phyloP scores from a whole-genome alignment of 2,888 invertebrate species.

The Agrotis exclamationis region DNA sequence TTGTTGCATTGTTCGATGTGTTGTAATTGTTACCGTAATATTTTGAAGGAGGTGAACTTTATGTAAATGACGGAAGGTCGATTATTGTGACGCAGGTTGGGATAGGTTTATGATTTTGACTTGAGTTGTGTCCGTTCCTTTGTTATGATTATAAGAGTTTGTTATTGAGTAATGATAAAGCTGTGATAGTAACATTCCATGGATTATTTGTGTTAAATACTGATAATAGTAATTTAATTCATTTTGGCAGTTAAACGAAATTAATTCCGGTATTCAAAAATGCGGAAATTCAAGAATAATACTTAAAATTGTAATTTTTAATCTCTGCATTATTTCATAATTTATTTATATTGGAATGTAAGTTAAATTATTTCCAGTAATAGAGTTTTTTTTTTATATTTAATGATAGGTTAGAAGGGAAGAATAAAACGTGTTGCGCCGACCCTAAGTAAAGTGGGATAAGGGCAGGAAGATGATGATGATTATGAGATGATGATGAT shows the following conservation, averaged over 20 bases:
- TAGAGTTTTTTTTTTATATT: too few species aligned
- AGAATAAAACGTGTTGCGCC: too few species aligned
- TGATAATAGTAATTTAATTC: background rate
- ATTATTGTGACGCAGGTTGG: slow-evolving; percentile 32
- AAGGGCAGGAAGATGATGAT: too few species aligned
- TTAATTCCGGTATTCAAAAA: background rate
- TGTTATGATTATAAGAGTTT: slow-evolving; percentile 3
- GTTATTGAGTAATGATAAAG: background rate
- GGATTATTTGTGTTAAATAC: background rate
- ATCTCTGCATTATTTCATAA: too few species aligned
- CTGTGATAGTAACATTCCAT: background rate
- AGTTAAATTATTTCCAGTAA: too few species aligned
- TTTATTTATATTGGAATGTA: too few species aligned
- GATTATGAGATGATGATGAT: too few species aligned
- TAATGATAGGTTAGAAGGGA: too few species aligned
- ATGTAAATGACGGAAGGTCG: slow-evolving; percentile 18
- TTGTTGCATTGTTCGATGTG: slow-evolving; percentile 40
- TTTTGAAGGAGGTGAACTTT: slow-evolving; percentile 11
- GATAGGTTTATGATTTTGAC: slow-evolving; percentile 34
- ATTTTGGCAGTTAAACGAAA: background rate
- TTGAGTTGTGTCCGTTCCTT: background rate
- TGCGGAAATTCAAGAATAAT: too few species aligned
- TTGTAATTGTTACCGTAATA: slow-evolving; percentile 24
- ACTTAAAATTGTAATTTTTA: too few species aligned
- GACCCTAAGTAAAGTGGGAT: too few species aligned